A percentile compares a stretch with the other conserved stretches of the same genome.
Conservation (phyloP, 2,888 invertebrate species). For the Cryptus viduatorius region DNA sequence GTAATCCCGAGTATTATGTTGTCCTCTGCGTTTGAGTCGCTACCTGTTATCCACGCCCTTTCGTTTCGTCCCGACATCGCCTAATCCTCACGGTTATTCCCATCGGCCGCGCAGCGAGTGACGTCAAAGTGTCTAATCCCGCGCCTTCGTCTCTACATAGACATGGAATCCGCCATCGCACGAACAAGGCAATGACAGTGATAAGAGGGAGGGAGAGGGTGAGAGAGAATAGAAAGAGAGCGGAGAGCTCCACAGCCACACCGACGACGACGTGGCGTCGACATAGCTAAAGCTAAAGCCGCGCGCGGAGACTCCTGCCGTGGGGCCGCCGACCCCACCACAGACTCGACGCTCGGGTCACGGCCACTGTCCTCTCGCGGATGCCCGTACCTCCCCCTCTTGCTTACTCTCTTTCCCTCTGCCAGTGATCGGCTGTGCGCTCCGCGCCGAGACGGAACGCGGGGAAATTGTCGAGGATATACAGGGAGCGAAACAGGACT, state of each 20-base stretch:
- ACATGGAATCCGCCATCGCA: conserved; percentile 36
- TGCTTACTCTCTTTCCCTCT: conserved; percentile 25
- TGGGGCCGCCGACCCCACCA: conserved; percentile 82
- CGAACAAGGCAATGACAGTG: conserved; percentile 54
- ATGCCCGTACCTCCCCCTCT: conserved; percentile 43
- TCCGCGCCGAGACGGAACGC: conserved; percentile 57
- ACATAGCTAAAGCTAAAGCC: conserved; percentile 71
- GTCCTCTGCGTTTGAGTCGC: conserved; percentile 1
- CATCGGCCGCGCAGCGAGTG: conserved; percentile 49
- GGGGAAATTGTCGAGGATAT: conserved; percentile 43
- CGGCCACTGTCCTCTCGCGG: conserved; percentile 82
- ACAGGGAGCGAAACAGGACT: conserved; percentile 23
- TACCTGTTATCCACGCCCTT: conserved; percentile 1
- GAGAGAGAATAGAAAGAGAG: conserved; percentile 6
- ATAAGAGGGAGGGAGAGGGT: neutral
- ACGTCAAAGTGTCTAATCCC: conserved; percentile 52
- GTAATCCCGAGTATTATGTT: neutral
- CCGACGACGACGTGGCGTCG: conserved; percentile 69
- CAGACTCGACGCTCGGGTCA: conserved; percentile 80
- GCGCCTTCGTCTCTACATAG: conserved; percentile 15
- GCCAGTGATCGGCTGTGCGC: conserved; percentile 67
- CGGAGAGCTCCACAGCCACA: conserved; percentile 52
- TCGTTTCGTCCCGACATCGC: conserved; percentile 17
- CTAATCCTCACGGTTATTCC: conserved; percentile 36
- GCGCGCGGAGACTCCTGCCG: conserved; percentile 70